Evolutionary conservation across 2,113 vertebrate species (phyloP), one percentile per base, ranked within the genome.

Genomic region (Cinclus mexicanus): DNA sequence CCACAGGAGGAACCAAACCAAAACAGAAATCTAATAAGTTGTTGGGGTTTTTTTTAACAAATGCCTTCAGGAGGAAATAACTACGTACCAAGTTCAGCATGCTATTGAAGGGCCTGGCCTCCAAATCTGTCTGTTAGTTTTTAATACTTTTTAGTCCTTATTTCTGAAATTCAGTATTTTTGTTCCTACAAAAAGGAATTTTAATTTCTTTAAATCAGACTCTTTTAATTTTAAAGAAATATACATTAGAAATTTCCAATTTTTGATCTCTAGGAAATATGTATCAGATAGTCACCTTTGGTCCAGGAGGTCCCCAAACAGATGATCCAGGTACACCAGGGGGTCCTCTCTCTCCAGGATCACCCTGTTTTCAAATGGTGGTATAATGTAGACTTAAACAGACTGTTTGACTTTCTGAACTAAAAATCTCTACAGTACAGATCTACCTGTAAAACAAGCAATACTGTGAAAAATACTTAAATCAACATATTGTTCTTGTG

Each of bases 231-330:
- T 89, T 55, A 68, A 39, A 59, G 35, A 71, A 60, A 83, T 5
- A 6, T 15, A 14, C 20, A 14, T 6, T 35, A 56, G 44, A 65
- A 60, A 47, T 68, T 80, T 59, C 20, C 25, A 53, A 0, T 52
- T 12, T 59, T 55, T 67, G 13, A 5, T 68, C 9, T 79, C 23
- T 31, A 59, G 19, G 13, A 78, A 75, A 25, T 24, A 69, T 2
- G 2, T 37, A n/a, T 44, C 42, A 91, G 18, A 85, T 53, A 39
- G 47, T 65, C 93, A 98, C 98, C 97, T 98, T 98, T 87, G 97
- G 88, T 64, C 98, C 98, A 90, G 95, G 74, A 83, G 95, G 96
- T 53, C 97, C 98, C 65, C 8, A 79, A 92, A 98, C 12, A 28
- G 97, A 97, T 50, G 92, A 39, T 83, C 97, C 98, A 75, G 97